These are phyloP conservation scores for Prionailurus bengalensis DNA, from an alignment of 2,113 vertebrate genomes.

Conservation along the genomic window DNA sequence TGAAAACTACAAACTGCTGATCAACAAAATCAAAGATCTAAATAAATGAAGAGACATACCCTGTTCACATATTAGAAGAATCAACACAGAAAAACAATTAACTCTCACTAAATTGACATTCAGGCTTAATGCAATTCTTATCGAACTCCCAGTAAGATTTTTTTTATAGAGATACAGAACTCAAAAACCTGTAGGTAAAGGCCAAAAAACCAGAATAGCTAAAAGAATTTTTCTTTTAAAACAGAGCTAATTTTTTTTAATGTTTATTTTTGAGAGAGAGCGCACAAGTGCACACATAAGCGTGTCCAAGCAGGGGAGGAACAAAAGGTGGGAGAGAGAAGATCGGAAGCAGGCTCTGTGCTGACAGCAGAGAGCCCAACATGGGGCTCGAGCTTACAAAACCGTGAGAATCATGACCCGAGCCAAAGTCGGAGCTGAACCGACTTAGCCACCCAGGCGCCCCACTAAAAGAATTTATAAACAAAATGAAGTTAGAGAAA, in stretches of 20 bases:
- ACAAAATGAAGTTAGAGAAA: neutral
- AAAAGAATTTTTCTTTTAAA: neutral
- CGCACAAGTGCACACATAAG: too few relatives aligned
- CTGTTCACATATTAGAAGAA: neutral
- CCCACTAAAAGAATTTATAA: neutral
- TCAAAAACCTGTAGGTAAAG: neutral
- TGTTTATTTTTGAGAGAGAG: too few relatives aligned
- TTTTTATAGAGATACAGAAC: neutral
- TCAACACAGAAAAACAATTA: neutral
- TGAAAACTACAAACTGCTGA: slow-evolving; percentile 20
- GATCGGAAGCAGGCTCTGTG: too few relatives aligned
- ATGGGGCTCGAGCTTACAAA: too few relatives aligned
- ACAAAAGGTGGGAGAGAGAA: too few relatives aligned
- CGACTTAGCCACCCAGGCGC: too few relatives aligned
- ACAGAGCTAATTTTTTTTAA: too few relatives aligned
- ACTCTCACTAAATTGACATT: neutral
- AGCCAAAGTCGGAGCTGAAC: too few relatives aligned
- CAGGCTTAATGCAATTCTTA: neutral
- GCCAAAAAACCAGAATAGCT: neutral
- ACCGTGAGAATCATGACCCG: too few relatives aligned
- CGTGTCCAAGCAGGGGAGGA: too few relatives aligned
- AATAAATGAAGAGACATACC: neutral
- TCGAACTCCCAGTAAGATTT: neutral
- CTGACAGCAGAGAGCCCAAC: too few relatives aligned
- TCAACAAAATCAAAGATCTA: neutral